Percentiles rank a stretch among this genome's conserved stretches.
Conservation (phyloP, 2,888 invertebrate genomes). For the Malachius bipustulatus region DNA sequence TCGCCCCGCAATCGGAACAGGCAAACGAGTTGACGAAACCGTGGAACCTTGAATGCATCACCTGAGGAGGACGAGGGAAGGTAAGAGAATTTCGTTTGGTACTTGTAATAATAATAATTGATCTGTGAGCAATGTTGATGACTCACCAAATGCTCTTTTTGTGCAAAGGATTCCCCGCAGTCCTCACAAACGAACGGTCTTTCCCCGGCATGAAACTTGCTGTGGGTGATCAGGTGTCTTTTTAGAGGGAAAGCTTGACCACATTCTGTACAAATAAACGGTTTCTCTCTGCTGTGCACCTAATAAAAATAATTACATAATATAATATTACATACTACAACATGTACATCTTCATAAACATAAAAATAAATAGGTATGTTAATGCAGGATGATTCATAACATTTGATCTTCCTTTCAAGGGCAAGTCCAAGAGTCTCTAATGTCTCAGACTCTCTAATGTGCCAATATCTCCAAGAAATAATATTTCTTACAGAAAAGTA, state of each 20-base stretch:
- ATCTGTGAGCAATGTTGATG: background rate
- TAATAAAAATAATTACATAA: slow-evolving; percentile 22
- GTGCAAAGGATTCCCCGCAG: slow-evolving; percentile 86
- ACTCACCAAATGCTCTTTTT: slow-evolving; percentile 66
- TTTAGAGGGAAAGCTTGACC: slow-evolving; percentile 71
- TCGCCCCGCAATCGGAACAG: slow-evolving; percentile 80
- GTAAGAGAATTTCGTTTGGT: no score
- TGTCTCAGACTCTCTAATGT: no score
- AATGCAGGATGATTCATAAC: no score
- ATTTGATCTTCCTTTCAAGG: no score
- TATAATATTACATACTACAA: background rate
- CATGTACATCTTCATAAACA: no score
- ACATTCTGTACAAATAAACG: slow-evolving; percentile 72
- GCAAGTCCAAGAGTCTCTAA: no score
- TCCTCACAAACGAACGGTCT: slow-evolving; percentile 76
- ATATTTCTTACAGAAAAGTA: no score
- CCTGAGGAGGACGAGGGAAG: slow-evolving; percentile 37
- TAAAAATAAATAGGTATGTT: no score
- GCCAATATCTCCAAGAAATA: no score
- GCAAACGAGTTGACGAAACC: slow-evolving; percentile 94
- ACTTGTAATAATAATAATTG: background rate
- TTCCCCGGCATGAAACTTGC: slow-evolving; percentile 78
- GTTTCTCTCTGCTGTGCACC: slow-evolving; percentile 68
- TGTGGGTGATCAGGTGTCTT: slow-evolving; percentile 71
- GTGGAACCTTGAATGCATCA: slow-evolving; percentile 84